These are phyloP conservation scores for Melipona beecheii DNA, from an alignment of 2,888 invertebrate species.

Conservation along the genomic window DNA sequence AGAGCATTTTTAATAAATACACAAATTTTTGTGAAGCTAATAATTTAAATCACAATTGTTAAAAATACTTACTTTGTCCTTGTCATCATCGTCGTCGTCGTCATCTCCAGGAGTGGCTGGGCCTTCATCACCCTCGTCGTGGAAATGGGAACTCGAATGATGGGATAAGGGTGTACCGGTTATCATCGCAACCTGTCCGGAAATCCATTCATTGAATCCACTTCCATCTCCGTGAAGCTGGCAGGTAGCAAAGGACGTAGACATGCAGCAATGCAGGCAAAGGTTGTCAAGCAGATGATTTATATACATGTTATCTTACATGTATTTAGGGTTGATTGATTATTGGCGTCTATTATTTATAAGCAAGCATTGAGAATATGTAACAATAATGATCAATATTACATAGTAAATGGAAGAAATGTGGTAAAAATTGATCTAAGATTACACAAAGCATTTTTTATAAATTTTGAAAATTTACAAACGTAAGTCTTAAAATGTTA, in stretches of 20 bases:
- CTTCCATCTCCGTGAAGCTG: conserved; percentile 64
- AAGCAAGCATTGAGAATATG: conserved; percentile 20
- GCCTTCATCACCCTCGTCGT: conserved; percentile 78
- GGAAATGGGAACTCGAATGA: conserved; percentile 73
- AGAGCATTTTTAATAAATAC: not conserved
- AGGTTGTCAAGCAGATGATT: conserved; percentile 42
- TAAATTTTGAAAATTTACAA: not conserved
- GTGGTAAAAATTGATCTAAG: not conserved
- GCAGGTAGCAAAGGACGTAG: conserved; percentile 57
- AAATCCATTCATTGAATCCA: conserved; percentile 73
- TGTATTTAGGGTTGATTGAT: not conserved
- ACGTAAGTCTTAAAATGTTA: not conserved
- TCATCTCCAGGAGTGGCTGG: conserved; percentile 80
- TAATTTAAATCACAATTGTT: not conserved
- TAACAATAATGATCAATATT: not conserved
- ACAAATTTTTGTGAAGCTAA: not conserved
- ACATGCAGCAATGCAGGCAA: conserved; percentile 67
- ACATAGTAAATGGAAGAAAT: not conserved
- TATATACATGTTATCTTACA: conserved; percentile 5
- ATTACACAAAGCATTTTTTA: too few relatives aligned
- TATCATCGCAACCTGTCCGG: conserved; percentile 83
- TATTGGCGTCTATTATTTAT: conserved; percentile 8
- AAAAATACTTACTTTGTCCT: conserved; percentile 89
- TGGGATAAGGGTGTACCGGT: conserved; percentile 81
- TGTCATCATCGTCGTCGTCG: conserved; percentile 96